These are phyloP conservation scores for Genyomyrus donnyi DNA, from an alignment of 2,113 vertebrate species.

Conservation along the genomic window DNA sequence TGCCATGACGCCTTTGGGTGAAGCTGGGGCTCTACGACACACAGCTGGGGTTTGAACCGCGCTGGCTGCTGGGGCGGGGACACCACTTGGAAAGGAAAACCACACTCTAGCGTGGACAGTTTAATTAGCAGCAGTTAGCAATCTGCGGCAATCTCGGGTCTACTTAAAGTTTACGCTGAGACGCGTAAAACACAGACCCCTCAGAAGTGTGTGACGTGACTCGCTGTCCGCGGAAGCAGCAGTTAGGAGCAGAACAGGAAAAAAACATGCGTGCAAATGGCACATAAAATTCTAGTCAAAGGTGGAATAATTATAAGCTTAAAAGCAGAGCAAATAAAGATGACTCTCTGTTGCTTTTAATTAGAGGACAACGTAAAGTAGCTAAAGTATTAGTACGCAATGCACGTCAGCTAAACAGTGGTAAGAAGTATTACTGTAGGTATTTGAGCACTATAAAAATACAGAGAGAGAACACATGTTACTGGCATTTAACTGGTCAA, in stretches of 20 bases:
- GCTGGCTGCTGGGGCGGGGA: background rate
- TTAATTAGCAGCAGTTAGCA: background rate
- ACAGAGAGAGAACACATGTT: background rate
- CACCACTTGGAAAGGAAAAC: background rate
- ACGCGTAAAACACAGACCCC: background rate
- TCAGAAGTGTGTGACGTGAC: background rate
- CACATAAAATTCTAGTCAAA: background rate
- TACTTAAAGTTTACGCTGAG: background rate
- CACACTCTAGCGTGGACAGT: background rate
- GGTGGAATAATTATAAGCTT: background rate
- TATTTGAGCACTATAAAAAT: background rate
- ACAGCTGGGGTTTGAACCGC: background rate
- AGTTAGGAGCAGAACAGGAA: background rate
- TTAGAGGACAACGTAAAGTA: background rate
- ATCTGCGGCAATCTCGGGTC: background rate
- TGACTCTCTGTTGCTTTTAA: background rate
- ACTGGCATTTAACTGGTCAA: background rate
- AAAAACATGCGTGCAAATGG: background rate
- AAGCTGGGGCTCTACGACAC: background rate
- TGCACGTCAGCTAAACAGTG: background rate
- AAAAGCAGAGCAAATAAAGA: background rate
- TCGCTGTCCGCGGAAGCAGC: background rate
- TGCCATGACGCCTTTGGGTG: background rate
- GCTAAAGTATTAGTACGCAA: background rate
- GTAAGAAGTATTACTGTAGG: background rate